Evolutionary conservation across 2,113 vertebrate species (phyloP).

Genomic region (Malurus melanocephalus): DNA sequence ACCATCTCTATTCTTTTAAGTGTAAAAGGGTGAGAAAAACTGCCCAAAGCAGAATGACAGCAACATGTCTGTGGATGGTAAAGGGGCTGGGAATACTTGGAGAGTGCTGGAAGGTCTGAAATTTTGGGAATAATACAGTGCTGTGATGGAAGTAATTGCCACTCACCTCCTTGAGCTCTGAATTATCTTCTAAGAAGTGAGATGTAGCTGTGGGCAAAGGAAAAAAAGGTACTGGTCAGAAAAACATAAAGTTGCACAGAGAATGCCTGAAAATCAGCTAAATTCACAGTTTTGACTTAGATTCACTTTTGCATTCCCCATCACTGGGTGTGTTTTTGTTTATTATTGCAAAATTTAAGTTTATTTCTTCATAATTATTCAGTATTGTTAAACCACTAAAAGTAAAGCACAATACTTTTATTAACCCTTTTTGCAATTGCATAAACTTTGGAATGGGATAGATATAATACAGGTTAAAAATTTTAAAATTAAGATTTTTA

Average conservation of each 20-base stretch:
- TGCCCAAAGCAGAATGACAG: neutral
- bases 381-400: neutral
- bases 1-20: neutral
- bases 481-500: neutral
- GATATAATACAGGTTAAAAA: neutral
- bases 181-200: neutral
- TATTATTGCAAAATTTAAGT: neutral
- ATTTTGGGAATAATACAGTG: neutral
- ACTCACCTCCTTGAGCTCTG: neutral
- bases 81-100: neutral
- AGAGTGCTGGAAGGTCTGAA: neutral
- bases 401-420: neutral
- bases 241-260: neutral
- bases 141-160: neutral
- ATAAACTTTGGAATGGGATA: neutral
- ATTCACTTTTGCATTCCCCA: neutral
- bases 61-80: neutral
- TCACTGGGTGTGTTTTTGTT: neutral
- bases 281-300: neutral
- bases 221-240: neutral
- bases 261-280: neutral
- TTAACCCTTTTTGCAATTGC: neutral
- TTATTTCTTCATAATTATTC: neutral
- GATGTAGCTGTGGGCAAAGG: neutral
- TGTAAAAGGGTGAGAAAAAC: neutral